A percentile compares a stretch with the other conserved stretches of the same genome.
Conservation (phyloP, 2,888 invertebrate species). For the Apamea epomidion region DNA sequence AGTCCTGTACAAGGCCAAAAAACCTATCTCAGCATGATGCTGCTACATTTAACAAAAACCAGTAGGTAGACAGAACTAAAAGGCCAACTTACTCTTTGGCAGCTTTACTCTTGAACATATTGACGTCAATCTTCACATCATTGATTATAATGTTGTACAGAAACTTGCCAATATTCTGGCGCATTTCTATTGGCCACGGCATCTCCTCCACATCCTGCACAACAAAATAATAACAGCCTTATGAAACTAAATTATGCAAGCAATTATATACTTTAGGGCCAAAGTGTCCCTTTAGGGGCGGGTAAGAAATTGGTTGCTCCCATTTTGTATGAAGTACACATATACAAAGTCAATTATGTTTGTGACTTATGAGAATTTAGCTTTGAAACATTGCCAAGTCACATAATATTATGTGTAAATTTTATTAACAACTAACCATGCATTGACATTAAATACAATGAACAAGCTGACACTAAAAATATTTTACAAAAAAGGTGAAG, state of each 20-base stretch:
- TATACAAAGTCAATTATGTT: not conserved
- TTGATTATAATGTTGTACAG: slow-evolving; percentile 96
- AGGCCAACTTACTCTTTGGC: slow-evolving; percentile 83
- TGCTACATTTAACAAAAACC: too few relatives aligned
- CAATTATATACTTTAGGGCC: not conserved
- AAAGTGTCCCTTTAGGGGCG: too few relatives aligned
- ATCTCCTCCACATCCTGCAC: slow-evolving; percentile 89
- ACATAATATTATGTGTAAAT: not conserved
- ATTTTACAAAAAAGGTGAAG: not conserved
- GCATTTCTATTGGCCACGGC: slow-evolving; percentile 92
- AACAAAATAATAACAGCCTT: slow-evolving; percentile 7
- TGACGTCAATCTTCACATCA: slow-evolving; percentile 95
- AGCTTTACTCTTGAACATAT: slow-evolving; percentile 91
- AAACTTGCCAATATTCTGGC: slow-evolving; percentile 94
- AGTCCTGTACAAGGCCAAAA: too few relatives aligned
- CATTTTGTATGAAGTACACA: not conserved
- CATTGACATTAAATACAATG: not conserved
- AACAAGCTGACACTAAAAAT: not conserved
- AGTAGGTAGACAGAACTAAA: not conserved
- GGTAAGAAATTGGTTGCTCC: not conserved
- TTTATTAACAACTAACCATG: not conserved
- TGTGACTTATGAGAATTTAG: not conserved
- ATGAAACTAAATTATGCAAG: not conserved
- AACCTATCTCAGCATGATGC: too few relatives aligned
- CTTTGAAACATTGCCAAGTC: not conserved